phyloP scores from a whole-genome alignment of 2,888 invertebrate genomes.

The Kryphioiulus occultus region DNA sequence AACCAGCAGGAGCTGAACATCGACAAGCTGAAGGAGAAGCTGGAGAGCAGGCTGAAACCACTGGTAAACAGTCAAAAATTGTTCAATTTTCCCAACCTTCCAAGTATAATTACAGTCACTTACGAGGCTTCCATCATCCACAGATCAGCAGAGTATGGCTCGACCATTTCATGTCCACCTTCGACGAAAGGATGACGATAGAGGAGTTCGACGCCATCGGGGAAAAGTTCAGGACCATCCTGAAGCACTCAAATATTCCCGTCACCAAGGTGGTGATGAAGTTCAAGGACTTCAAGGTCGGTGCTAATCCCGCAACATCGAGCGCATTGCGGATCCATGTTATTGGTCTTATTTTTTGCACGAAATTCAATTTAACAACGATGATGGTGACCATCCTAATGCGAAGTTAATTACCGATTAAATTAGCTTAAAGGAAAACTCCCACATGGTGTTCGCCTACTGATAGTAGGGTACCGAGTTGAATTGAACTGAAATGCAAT shows the following conservation, averaged over 20 bases:
- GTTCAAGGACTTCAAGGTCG: conserved; percentile 46
- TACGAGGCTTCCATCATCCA: no score
- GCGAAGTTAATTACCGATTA: no score
- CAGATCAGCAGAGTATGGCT: conserved; percentile 47
- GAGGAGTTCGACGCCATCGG: conserved; percentile 39
- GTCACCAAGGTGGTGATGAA: conserved; percentile 27
- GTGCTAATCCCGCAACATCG: not conserved
- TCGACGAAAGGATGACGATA: not conserved
- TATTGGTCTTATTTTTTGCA: no score
- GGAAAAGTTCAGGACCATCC: conserved; percentile 39
- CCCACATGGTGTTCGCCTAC: no score
- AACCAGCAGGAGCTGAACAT: conserved; percentile 33
- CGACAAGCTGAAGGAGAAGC: not conserved
- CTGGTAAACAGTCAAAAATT: not conserved
- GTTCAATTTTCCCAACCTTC: no score
- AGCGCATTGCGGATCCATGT: no score
- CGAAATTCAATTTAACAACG: no score
- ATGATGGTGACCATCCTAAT: no score
- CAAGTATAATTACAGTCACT: no score
- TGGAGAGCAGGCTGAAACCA: conserved; percentile 33
- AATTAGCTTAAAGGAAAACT: no score
- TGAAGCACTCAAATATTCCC: conserved; percentile 28
- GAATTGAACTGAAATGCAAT: no score
- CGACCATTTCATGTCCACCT: not conserved
- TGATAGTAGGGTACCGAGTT: no score